Evolutionary conservation across 2,888 invertebrate species (phyloP), one percentile per base, ranked within the genome.

Genomic region (Noctua fimbriata): DNA sequence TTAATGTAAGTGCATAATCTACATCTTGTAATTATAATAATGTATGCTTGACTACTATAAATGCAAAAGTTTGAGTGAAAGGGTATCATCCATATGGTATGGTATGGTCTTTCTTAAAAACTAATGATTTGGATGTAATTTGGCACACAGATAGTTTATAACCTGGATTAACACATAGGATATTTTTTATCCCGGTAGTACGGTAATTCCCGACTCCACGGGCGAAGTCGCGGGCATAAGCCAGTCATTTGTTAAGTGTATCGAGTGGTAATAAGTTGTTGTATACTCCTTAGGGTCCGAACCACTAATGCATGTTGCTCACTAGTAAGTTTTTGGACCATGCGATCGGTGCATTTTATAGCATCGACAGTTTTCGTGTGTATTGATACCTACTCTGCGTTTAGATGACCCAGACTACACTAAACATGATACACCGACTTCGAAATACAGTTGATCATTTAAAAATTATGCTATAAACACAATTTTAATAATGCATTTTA

Each of bases 1-100:
- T 87, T 32, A 92, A 94, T 88, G 96, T 95, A 78, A 93, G 96
- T 93, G 24, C 10, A 12, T 21, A 36, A 32, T 18, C 28, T 60
- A 28, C 16, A 60, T 60, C 28, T 60, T 28, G 1, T 2, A 16
- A 16, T 28, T 28, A 28, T 28, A 60, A 60, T 16, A 60, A 60
- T 58, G 4, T 60, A 60, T 7, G 2, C 16, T 58, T 58, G n/a
- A 14, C n/a, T 58, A 58, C n/a, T 58, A 5, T n/a, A 12, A n/a
- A 58, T 58, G n/a, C 58, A 55, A 55, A 52, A 55, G 55, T 55
- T 52, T 24, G 21, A 36, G 32, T 36, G 32, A 36, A 36, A 36
- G 32, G 32, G 32, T 36, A 36, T 3, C 32, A 36, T 36, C 32
- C 32, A 36, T 36, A 36, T 36, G 32, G 32, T 36, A 36, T 36